Evolutionary conservation across 2,113 vertebrate species (phyloP), one percentile per base, ranked within the genome.

Genomic region (Vireo altiloquus): DNA sequence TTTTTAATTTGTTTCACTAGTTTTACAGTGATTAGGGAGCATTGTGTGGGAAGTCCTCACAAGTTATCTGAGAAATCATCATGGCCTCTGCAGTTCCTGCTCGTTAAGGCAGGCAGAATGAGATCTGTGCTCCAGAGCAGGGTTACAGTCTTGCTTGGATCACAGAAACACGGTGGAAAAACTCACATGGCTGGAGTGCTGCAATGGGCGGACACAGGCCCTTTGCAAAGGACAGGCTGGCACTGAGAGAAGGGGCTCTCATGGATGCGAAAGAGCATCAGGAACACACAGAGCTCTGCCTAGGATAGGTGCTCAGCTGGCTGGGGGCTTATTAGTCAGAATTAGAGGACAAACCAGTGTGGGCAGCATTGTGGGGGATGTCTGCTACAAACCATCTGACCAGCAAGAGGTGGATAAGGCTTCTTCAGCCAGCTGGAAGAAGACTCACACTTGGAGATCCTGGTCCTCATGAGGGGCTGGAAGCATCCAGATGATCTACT

Each of bases 181-280:
- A n/a, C 15, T 68, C 49, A 27, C 9, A 12, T 6, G 5, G 5
- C 9, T 69, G 39, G 24, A 30, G 52, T 42, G 35, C 19, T 66
- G 42, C 5, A 3, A 2, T 13, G 71, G 44, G 15, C 23, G 15
- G n/a, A 17, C 40, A 61, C 7, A 22, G 27, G 19, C 8, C 13
- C 24, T 74, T 42, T 56, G 27, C 39, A 68, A 53, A 53, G 27
- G 44, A n/a, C 7, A 35, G 12, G 6, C 15, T 54, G 18, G 46
- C 39, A 24, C 15, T 25, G 10, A 2, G 5, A 28, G n/a, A 13
- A 9, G 15, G 5, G 7, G 24, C 16, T 56, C 24, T 28, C 0
- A 0, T 53, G 13, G 13, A 35, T 4, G 7, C 12, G n/a, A 24
- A 44, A 60, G 18, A 60, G 40, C 35, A 61, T 25, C 33, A 71